Base-by-base conservation (phyloP, 2,888 invertebrate genomes). In the Drosophila ezoana region DNA sequence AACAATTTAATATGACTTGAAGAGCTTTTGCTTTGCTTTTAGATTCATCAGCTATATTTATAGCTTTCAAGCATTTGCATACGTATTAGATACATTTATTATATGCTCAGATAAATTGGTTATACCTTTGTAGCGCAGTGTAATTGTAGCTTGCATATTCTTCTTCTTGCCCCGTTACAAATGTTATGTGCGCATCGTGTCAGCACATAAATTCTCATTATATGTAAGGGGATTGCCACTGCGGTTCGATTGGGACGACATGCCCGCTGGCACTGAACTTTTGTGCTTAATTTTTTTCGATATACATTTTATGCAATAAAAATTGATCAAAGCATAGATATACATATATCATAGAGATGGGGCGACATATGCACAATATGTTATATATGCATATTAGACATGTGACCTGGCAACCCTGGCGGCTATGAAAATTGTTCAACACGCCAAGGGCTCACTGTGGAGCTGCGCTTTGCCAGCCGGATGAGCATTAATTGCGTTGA, bases 401-500 rank as follows among this genome's bases (percentile, higher is more conserved):
- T 56, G 52, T 61, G 71, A 57, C 32, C 70, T 45, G 43, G 54
- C 72, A 61, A 45, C 71, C 67, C 74, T 72, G 51, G 32, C 60
- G 49, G 32, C 56, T 28, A 57, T 35, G 44, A 33, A 51, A 51
- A 70, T 49, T 57, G 28, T 63, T 16, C 53, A 65, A 44, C 61
- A 38, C 45, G 44, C 51, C 67, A 53, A 67, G 81, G 68, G 72
- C 58, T 65, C 41, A 45, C 53, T 51, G 20, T 32, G 59, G 40
- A 49, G 61, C 61, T 61, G 35, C 49, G 62, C 70, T 75, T 56
- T 52, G 62, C 48, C 59, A 67, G 90, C 85, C 90, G 85, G 90
- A 89, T 85, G 85, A 89, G 89, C 89, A 87, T 86, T 86, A 89
- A 86, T 89, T 90, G 86, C 85, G 89, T 90, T 86, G 86, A 90